phyloP scores from a whole-genome alignment of 2,888 invertebrate species.

The Trachelus stipa region DNA sequence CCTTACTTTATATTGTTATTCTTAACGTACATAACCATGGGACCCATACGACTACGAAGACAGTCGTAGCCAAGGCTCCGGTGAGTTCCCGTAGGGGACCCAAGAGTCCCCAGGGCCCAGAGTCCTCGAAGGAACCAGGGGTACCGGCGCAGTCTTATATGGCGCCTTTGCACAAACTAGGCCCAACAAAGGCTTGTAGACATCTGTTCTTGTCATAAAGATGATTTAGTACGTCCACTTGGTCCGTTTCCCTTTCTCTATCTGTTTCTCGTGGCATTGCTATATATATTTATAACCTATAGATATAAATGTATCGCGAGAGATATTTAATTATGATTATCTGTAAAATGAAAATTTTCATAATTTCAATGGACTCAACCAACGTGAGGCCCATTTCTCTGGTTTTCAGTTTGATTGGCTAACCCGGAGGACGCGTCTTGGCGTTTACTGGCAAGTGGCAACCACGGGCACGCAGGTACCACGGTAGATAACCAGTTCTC shows the following conservation, averaged over 20 bases:
- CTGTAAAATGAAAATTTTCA: background rate
- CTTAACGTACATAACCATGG: slow-evolving; percentile 13
- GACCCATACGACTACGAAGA: background rate
- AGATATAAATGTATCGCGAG: background rate
- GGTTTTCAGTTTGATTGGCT: background rate
- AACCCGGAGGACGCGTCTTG: background rate
- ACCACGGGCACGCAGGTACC: slow-evolving; percentile 38
- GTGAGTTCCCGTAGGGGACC: background rate
- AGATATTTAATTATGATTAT: background rate
- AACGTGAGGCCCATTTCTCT: background rate
- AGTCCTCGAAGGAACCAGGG: background rate
- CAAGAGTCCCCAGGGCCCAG: background rate
- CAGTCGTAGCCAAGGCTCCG: background rate
- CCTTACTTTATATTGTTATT: slow-evolving; percentile 48
- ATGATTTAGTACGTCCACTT: slow-evolving; percentile 48
- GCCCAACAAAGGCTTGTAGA: slow-evolving; percentile 62
- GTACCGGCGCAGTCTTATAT: slow-evolving; percentile 49
- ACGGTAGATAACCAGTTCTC: slow-evolving; percentile 57
- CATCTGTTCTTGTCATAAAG: slow-evolving; percentile 65
- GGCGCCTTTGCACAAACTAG: slow-evolving; percentile 61
- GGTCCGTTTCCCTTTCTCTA: background rate
- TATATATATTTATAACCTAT: background rate
- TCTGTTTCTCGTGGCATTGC: background rate
- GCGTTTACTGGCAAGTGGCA: background rate
- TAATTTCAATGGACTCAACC: background rate